A percentile compares a stretch with the other conserved stretches of the same genome.
Evolutionary conservation across 2,113 vertebrate species (phyloP).

Genomic region (Uropsilus gracilis): DNA sequence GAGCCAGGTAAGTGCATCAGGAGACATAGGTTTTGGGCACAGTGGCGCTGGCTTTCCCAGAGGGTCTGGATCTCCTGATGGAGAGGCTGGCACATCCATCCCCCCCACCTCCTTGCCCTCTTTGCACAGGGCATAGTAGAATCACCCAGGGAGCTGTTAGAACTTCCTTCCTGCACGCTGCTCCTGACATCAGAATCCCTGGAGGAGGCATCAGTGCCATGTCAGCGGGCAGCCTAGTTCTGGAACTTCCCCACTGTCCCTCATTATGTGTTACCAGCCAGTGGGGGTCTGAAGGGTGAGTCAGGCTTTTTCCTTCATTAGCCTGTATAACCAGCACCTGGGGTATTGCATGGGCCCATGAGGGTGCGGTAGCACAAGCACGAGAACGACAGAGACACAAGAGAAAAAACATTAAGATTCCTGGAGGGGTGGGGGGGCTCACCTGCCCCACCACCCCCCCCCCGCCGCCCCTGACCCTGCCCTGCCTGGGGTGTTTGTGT

Average conservation of each 20-base stretch:
- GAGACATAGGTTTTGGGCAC: neutral
- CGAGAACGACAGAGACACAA: too few relatives aligned
- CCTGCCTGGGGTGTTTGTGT: too few relatives aligned
- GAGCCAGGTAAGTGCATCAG: neutral
- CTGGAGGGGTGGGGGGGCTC: too few relatives aligned
- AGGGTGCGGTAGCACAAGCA: too few relatives aligned
- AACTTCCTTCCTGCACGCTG: neutral
- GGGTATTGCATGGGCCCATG: too few relatives aligned
- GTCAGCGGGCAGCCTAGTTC: neutral
- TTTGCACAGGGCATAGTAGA: neutral
- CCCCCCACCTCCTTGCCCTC: neutral
- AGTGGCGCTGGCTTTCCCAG: neutral
- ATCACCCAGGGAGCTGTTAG: neutral
- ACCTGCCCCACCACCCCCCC: too few relatives aligned
- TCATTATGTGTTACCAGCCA: neutral
- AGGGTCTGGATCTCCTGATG: neutral
- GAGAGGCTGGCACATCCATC: too few relatives aligned
- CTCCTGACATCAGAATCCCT: neutral
- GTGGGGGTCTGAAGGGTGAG: too few relatives aligned
- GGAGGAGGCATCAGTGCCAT: neutral
- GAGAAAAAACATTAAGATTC: too few relatives aligned
- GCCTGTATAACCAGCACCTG: too few relatives aligned
- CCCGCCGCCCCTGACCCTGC: too few relatives aligned
- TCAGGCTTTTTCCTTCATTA: too few relatives aligned
- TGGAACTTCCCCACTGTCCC: neutral